phyloP scores from a whole-genome alignment of 2,797 vertebrate genomes.

The Mycteria americana region DNA sequence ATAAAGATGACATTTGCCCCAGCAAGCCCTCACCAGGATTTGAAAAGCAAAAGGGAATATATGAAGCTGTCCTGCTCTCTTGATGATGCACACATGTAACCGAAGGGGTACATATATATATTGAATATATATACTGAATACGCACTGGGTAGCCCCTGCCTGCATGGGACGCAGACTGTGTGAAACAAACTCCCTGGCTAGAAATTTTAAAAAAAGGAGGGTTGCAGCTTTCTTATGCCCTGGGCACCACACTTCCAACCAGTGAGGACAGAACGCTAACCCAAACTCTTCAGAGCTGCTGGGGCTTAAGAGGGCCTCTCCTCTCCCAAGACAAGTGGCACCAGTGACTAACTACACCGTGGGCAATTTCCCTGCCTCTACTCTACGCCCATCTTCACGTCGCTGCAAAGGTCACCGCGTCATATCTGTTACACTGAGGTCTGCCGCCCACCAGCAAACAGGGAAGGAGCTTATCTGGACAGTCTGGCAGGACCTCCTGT shows the following conservation, averaged over 20 bases:
- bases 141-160: not conserved
- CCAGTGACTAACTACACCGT: not conserved
- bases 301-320: not conserved
- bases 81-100: not conserved
- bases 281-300: not conserved
- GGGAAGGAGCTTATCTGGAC: not conserved
- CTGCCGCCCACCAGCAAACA: not conserved
- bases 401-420: not conserved
- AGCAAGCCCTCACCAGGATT: not conserved
- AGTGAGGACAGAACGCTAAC: not conserved
- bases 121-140: not conserved
- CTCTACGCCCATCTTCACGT: not conserved
- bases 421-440: not conserved
- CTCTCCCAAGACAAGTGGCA: not conserved
- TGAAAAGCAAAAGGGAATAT: not conserved
- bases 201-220: not conserved
- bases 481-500: not conserved
- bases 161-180: not conserved
- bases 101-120: not conserved
- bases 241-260: not conserved
- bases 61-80: not conserved
- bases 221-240: not conserved
- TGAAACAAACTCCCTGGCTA: not conserved
- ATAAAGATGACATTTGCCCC: not conserved
- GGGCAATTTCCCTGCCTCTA: not conserved